Evolutionary conservation across 2,888 invertebrate species (phyloP).

Genomic region (Alloplasta piceator): DNA sequence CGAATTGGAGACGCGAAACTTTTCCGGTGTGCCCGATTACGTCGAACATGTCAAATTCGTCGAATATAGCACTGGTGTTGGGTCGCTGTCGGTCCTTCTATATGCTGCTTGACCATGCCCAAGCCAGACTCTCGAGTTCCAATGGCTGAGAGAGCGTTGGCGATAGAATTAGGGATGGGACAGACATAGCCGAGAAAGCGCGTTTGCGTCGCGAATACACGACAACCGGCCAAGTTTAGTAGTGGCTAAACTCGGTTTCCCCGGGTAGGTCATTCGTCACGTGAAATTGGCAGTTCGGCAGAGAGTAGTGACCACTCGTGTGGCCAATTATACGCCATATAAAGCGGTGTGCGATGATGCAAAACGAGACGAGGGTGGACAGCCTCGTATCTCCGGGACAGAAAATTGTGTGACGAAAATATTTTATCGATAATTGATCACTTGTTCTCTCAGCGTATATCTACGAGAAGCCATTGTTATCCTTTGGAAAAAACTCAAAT

Average conservation of each 20-base stretch:
- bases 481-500: too few relatives aligned
- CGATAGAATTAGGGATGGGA: not conserved
- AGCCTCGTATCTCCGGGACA: not conserved
- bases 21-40: slow-evolving; percentile 39
- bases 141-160: not conserved
- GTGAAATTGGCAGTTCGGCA: slow-evolving; percentile 52
- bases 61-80: slow-evolving; percentile 17
- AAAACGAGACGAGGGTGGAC: not conserved
- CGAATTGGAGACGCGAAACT: slow-evolving; percentile 8
- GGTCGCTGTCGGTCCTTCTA: slow-evolving; percentile 14
- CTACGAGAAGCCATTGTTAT: too few relatives aligned
- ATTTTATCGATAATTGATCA: slow-evolving; percentile 44
- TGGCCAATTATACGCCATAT: slow-evolving; percentile 41
- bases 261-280: slow-evolving; percentile 53
- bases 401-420: slow-evolving; percentile 15
- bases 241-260: slow-evolving; percentile 30
- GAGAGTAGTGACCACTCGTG: slow-evolving; percentile 20
- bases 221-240: slow-evolving; percentile 49
- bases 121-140: slow-evolving; percentile 15
- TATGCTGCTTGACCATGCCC: slow-evolving; percentile 29
- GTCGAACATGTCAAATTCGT: slow-evolving; percentile 48
- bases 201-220: slow-evolving; percentile 7
- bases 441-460: not conserved
- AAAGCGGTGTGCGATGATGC: slow-evolving; percentile 9
- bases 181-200: slow-evolving; percentile 15